Percentiles rank a stretch among this genome's conserved stretches.
These are phyloP conservation scores for Lasioglossum baleicum DNA, from an alignment of 1,140 invertebrate species.

Conservation along the genomic window DNA sequence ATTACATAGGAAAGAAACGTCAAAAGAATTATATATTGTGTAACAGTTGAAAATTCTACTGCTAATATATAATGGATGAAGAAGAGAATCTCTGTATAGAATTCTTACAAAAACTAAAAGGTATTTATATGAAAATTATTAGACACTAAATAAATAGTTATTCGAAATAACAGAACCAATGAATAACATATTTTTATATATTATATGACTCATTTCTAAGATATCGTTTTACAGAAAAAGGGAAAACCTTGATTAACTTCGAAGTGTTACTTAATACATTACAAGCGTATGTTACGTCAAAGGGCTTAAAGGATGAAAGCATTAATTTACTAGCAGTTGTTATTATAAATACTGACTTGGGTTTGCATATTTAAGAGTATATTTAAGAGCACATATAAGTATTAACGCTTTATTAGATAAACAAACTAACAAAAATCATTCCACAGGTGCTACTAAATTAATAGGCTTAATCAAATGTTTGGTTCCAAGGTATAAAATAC, in stretches of 20 bases:
- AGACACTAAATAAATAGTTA: not conserved
- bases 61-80: not conserved
- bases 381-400: not conserved
- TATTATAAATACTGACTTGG: conserved; percentile 56
- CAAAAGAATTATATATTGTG: not conserved
- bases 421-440: conserved; percentile 7
- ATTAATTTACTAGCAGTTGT: conserved; percentile 54
- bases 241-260: conserved; percentile 35
- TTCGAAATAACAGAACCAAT: not conserved
- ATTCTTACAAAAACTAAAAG: conserved; percentile 23
- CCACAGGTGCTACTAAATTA: conserved; percentile 55
- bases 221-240: conserved; percentile 44
- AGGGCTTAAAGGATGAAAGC: conserved; percentile 60
- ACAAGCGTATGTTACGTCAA: conserved; percentile 52
- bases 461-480: conserved; percentile 70
- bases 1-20: not conserved
- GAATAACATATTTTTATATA: not conserved
- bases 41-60: not conserved
- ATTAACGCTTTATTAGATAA: not conserved
- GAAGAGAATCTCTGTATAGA: conserved; percentile 26
- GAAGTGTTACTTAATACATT: conserved; percentile 38
- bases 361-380: conserved; percentile 44
- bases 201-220: not conserved
- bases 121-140: conserved; percentile 25
- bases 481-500: conserved; percentile 64